A percentile compares a stretch with the other conserved stretches of the same genome.
Conservation (phyloP, 2,888 invertebrate species). For the Papilio elwesi region DNA sequence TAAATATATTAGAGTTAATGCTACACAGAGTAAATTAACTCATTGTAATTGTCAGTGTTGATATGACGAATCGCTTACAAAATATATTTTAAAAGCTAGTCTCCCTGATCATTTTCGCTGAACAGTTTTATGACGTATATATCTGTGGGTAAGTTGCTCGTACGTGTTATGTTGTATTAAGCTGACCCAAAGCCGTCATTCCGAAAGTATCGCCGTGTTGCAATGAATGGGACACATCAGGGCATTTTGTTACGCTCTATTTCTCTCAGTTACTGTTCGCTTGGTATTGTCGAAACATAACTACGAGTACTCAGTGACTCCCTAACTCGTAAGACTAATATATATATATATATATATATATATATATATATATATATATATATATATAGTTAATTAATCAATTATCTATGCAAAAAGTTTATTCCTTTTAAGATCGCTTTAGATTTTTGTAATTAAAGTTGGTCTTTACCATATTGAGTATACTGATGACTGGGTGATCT, state of each 20-base stretch:
- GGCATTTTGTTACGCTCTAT: slow-evolving; percentile 45
- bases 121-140: neutral
- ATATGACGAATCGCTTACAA: no score
- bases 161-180: neutral
- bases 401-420: no score
- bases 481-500: no score
- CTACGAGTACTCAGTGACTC: neutral
- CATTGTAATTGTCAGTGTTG: no score
- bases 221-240: slow-evolving; percentile 12
- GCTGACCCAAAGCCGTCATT: slow-evolving; percentile 24
- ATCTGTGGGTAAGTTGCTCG: neutral
- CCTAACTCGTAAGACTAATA: neutral
- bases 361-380: no score
- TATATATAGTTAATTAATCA: no score
- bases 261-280: slow-evolving; percentile 31
- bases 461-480: no score
- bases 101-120: no score
- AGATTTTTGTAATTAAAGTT: no score
- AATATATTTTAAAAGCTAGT: no score
- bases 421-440: no score
- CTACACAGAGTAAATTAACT: no score
- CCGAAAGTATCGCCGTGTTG: slow-evolving; percentile 12
- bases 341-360: neutral
- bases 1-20: neutral
- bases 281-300: neutral